Conservation (phyloP, 2,888 invertebrate species). For the Cyclophora albipunctata region DNA sequence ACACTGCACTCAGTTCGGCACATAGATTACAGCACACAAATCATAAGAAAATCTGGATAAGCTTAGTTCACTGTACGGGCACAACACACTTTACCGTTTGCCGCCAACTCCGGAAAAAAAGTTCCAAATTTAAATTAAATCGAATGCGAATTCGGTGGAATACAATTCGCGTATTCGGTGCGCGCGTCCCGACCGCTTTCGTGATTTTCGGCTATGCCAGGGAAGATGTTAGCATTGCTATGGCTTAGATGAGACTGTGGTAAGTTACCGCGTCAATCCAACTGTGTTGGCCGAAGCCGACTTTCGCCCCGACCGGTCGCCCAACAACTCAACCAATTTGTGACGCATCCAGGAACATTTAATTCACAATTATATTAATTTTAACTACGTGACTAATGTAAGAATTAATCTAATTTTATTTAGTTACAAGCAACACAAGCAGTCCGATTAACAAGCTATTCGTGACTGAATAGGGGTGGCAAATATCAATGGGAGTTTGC, state of each 20-base stretch:
- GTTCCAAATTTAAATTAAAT: slow-evolving; percentile 25
- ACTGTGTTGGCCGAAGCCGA: slow-evolving; percentile 61
- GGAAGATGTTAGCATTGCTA: slow-evolving; percentile 74
- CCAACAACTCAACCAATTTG: slow-evolving; percentile 62
- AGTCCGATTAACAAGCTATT: slow-evolving; percentile 10
- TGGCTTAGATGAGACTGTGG: slow-evolving; percentile 74
- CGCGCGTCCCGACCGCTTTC: slow-evolving; percentile 47
- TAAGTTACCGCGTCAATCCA: slow-evolving; percentile 58
- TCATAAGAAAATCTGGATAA: slow-evolving; percentile 49
- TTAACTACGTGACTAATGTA: slow-evolving; percentile 43
- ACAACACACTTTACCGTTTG: slow-evolving; percentile 69
- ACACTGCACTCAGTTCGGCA: slow-evolving; percentile 31
- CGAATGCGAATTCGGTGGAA: slow-evolving; percentile 33
- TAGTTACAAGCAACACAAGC: slow-evolving; percentile 8
- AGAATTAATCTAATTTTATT: slow-evolving; percentile 19
- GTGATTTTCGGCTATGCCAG: slow-evolving; percentile 66
- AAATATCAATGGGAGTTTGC: slow-evolving; percentile 36
- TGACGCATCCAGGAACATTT: slow-evolving; percentile 69
- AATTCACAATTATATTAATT: slow-evolving; percentile 41
- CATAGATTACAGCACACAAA: slow-evolving; percentile 55
- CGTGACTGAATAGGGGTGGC: slow-evolving; percentile 15
- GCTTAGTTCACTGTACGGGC: slow-evolving; percentile 60
- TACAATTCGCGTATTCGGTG: slow-evolving; percentile 55
- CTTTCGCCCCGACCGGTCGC: slow-evolving; percentile 75
- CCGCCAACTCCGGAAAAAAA: slow-evolving; percentile 52